phyloP scores from a whole-genome alignment of 2,113 vertebrate species.

The Origma solitaria region DNA sequence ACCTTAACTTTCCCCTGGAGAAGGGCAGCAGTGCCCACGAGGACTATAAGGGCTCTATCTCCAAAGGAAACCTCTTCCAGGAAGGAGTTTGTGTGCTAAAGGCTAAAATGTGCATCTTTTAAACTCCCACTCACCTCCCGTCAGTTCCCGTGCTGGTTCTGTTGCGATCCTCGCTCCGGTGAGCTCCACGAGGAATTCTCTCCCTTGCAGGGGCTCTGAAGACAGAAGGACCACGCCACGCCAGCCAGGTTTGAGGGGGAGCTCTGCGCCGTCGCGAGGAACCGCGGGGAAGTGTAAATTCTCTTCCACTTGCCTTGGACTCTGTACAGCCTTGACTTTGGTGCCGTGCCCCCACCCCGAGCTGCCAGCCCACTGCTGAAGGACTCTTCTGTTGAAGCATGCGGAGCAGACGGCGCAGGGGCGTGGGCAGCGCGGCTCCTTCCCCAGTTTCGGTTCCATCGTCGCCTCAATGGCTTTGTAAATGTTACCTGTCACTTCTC shows the following conservation, averaged over 20 bases:
- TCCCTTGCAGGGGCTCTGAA: conserved; percentile 45
- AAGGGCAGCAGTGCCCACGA: not conserved
- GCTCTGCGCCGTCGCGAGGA: not conserved
- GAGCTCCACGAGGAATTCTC: not conserved
- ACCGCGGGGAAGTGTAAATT: conserved; percentile 22
- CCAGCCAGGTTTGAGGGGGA: conserved; percentile 43
- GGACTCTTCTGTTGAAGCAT: conserved; percentile 35
- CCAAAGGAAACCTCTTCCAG: not conserved
- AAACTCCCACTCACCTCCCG: rapidly evolving
- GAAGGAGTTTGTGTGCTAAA: not conserved
- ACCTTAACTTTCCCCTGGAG: not conserved
- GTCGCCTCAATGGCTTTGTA: conserved; percentile 34
- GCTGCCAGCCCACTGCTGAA: conserved; percentile 15
- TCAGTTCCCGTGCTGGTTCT: not conserved
- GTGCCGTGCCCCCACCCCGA: not conserved
- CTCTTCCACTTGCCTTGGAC: conserved; percentile 43
- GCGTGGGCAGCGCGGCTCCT: not conserved
- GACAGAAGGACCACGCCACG: not conserved
- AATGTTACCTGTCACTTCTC: conserved; percentile 6
- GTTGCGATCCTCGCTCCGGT: rapidly evolving
- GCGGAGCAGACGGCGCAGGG: conserved; percentile 6
- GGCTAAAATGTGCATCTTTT: not conserved
- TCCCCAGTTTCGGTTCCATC: not conserved
- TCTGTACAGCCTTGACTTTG: conserved; percentile 49
- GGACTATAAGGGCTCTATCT: not conserved